These are phyloP conservation scores for Semnornis frantzii DNA, from an alignment of 2,113 vertebrate genomes.

Conservation along the genomic window DNA sequence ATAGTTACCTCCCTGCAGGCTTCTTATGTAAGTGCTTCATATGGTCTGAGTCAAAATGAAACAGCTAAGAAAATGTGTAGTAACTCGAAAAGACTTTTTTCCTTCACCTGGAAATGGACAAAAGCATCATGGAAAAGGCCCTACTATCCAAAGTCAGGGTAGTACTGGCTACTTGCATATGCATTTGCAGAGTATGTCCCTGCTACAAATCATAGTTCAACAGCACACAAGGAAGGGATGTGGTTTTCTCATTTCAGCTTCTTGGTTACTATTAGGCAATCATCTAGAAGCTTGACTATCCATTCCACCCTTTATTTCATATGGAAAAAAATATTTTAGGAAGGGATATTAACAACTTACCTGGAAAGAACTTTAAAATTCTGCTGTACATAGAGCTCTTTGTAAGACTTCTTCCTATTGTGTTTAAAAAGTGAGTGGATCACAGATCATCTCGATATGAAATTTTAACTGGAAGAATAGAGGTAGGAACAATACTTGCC, in stretches of 20 bases:
- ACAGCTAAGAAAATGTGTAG: neutral
- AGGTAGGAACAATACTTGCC: neutral
- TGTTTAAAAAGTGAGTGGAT: neutral
- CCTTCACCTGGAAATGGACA: neutral
- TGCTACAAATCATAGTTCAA: fast-evolving
- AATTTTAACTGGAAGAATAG: neutral
- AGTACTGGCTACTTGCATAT: neutral
- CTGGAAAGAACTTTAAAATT: neutral
- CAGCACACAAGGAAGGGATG: neutral
- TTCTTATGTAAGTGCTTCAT: neutral
- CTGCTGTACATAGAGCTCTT: neutral
- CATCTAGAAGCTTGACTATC: neutral
- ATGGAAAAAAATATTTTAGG: neutral
- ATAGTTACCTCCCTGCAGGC: neutral
- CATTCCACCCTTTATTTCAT: neutral
- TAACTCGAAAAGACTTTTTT: neutral
- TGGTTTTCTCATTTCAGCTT: neutral
- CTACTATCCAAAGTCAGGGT: fast-evolving
- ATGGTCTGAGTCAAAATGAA: neutral
- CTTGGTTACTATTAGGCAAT: neutral
- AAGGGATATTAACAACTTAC: conserved; percentile 6
- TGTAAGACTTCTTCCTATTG: neutral
- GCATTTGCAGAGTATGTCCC: fast-evolving
- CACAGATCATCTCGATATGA: neutral
- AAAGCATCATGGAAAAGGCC: neutral